Evolutionary conservation across 2,797 vertebrate genomes (phyloP).

Genomic region (Nyctalus aviator): DNA sequence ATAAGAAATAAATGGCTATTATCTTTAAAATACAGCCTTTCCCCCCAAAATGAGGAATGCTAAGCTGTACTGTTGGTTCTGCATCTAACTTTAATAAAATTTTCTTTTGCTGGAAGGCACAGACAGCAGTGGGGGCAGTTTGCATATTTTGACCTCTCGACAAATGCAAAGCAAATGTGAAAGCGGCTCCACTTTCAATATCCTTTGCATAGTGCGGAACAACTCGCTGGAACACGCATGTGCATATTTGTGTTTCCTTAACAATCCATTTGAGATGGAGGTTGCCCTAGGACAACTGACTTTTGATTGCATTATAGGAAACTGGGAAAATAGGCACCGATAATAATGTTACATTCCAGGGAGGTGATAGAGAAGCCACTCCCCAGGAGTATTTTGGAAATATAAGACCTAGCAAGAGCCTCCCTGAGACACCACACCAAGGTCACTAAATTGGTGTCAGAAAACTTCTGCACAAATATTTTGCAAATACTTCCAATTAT

Average conservation of each 20-base stretch:
- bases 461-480: neutral
- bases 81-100: conserved; percentile 12
- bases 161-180: conserved; percentile 70
- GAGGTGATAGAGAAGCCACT: neutral
- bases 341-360: neutral
- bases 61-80: neutral
- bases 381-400: neutral
- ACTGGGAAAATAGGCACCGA: neutral
- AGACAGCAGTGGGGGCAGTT: conserved; percentile 16
- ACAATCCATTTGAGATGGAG: neutral
- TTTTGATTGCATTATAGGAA: conserved; percentile 47
- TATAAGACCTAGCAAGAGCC: neutral
- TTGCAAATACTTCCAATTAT: neutral
- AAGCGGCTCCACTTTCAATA: neutral
- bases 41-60: neutral
- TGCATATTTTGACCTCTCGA: conserved; percentile 60
- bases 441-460: neutral
- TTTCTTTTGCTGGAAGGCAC: conserved; percentile 15
- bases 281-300: neutral
- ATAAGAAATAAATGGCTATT: conserved; percentile 39
- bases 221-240: neutral
- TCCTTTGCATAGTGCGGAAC: neutral
- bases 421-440: neutral
- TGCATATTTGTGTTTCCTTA: neutral
- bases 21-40: neutral